Conservation (phyloP, 2,113 vertebrate genomes). For the Larimichthys crocea region DNA sequence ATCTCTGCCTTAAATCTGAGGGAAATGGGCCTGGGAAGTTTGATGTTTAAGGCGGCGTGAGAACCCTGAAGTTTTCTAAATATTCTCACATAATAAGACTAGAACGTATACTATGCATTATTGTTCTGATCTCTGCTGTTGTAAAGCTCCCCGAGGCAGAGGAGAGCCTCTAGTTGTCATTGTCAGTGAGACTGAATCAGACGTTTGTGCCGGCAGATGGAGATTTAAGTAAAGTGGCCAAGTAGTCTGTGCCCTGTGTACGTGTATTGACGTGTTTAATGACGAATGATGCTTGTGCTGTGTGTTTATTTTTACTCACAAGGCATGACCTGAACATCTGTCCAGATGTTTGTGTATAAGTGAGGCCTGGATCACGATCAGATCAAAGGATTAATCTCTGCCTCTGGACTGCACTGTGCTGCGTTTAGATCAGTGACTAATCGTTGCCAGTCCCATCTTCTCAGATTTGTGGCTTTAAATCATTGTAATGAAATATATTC, state of each 20-base stretch:
- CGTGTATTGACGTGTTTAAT: background rate
- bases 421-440: slow-evolving; percentile 22
- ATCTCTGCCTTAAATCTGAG: too few relatives aligned
- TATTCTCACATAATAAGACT: too few relatives aligned
- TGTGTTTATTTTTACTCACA: slow-evolving; percentile 47
- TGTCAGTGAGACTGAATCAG: slow-evolving; percentile 9
- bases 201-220: slow-evolving; percentile 52
- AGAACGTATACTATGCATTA: too few relatives aligned
- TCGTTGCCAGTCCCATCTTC: background rate
- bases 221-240: slow-evolving; percentile 33
- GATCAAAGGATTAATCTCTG: slow-evolving; percentile 62
- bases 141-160: background rate
- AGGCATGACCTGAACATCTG: slow-evolving; percentile 65
- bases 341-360: slow-evolving; percentile 58
- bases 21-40: too few relatives aligned
- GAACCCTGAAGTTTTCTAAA: too few relatives aligned
- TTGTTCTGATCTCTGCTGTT: background rate
- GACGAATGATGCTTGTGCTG: background rate
- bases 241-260: background rate
- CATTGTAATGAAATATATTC: background rate
- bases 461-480: background rate
- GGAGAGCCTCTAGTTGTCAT: slow-evolving; percentile 1
- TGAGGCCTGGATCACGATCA: slow-evolving; percentile 46
- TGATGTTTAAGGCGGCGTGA: too few relatives aligned
- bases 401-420: background rate